phyloP scores from a whole-genome alignment of 2,888 invertebrate genomes.

The Ophraella communa region DNA sequence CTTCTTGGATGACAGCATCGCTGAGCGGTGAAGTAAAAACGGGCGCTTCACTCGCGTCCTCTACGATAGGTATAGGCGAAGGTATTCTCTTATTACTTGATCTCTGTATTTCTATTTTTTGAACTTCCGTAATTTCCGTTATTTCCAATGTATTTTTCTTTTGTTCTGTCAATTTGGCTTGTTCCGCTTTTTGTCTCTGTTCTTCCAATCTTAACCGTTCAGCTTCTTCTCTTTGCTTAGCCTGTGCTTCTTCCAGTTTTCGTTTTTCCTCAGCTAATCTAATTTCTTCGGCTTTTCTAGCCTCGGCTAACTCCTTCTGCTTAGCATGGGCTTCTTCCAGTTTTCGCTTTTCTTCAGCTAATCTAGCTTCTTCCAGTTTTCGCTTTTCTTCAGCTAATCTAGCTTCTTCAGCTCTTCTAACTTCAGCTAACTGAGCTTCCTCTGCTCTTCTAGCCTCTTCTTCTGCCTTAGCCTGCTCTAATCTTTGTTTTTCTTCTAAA shows the following conservation, averaged over 20 bases:
- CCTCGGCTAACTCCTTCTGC: conserved; percentile 43
- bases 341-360: conserved; percentile 35
- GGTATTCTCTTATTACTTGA: conserved; percentile 44
- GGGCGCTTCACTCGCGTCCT: conserved; percentile 60
- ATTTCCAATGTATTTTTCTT: conserved; percentile 32
- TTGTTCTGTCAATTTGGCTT: conserved; percentile 36
- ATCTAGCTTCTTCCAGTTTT: conserved; percentile 40
- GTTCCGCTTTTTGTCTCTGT: conserved; percentile 40
- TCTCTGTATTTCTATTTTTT: conserved; percentile 43
- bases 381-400: conserved; percentile 38
- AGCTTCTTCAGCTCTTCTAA: conserved; percentile 38
- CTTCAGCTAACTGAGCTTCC: conserved; percentile 44
- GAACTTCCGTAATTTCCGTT: conserved; percentile 40
- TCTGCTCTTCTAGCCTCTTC: conserved; percentile 42
- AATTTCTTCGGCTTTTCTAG: conserved; percentile 39
- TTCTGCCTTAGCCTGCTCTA: conserved; percentile 45
- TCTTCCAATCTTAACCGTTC: conserved; percentile 44
- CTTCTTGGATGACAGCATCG: conserved; percentile 73
- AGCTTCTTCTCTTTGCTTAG: conserved; percentile 37
- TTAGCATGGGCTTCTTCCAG: conserved; percentile 43
- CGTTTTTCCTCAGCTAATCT: conserved; percentile 38
- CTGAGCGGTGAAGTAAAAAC: conserved; percentile 67
- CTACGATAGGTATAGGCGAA: conserved; percentile 45
- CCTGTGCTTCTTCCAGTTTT: conserved; percentile 46
- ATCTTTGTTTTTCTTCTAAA: conserved; percentile 37